These are phyloP conservation scores for Ceratina japonica DNA, from an alignment of 1,140 invertebrate species.

Conservation along the genomic window DNA sequence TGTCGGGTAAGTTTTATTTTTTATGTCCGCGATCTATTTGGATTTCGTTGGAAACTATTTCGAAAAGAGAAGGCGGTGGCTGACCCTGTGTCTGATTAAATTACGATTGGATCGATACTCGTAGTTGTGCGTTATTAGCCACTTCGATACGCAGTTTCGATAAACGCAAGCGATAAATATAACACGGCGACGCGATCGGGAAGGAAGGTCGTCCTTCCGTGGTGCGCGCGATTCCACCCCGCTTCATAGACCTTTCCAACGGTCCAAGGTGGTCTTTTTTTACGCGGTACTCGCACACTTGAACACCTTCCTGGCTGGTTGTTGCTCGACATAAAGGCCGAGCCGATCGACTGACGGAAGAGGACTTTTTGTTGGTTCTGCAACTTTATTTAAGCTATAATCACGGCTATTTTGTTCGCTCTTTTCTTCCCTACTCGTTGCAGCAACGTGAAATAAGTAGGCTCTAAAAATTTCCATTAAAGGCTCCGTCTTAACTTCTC, in stretches of 20 bases:
- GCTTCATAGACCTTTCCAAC: slow-evolving; percentile 7
- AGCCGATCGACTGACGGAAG: neutral
- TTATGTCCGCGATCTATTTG: too few relatives aligned
- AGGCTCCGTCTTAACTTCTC: too few relatives aligned
- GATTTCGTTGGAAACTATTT: too few relatives aligned
- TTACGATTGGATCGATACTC: slow-evolving; percentile 4
- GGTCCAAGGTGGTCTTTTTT: slow-evolving; percentile 29
- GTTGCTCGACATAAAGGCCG: neutral
- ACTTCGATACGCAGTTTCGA: neutral
- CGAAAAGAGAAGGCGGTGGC: too few relatives aligned
- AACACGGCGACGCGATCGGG: slow-evolving; percentile 18
- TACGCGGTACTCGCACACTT: neutral
- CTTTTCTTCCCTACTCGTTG: too few relatives aligned
- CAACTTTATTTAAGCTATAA: neutral
- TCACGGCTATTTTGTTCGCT: too few relatives aligned
- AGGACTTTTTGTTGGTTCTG: neutral
- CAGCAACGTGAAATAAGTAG: too few relatives aligned
- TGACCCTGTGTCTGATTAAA: too few relatives aligned
- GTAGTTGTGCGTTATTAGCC: slow-evolving; percentile 5
- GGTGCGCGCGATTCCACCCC: neutral
- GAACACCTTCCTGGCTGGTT: neutral
- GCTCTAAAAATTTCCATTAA: too few relatives aligned
- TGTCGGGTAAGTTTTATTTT: too few relatives aligned
- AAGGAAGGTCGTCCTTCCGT: slow-evolving; percentile 5
- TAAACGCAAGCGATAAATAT: slow-evolving; percentile 32